Base-by-base conservation (phyloP, 1,140 invertebrate genomes). In the Lordiphosa collinella region DNA sequence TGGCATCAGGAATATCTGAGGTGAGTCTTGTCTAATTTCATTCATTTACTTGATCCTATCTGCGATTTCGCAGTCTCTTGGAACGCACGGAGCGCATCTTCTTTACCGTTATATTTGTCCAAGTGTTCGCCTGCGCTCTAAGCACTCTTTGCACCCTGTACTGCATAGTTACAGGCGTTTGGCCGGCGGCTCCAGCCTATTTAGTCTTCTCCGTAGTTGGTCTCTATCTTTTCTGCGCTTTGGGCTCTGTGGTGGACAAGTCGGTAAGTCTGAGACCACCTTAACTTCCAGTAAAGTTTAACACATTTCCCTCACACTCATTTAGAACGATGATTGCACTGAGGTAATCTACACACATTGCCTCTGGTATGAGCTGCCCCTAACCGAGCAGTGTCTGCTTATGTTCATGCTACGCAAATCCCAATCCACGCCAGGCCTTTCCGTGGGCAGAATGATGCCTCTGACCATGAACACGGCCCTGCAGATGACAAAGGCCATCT, bases 381-480 rank as follows among this genome's bases (percentile, higher is more conserved):
- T 49, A 2, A 5, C 22, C 11, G 44, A 65, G 14, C 41, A 59
- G 37, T 18, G 22, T 22, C 11, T 16, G 5, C 9, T 59, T 3
- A 9, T 59, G 10, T 46, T 59, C 7, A 54, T 65, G 55, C 49
- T 65, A 10, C 18, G 35, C 18, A 54, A 48, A 32, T 34, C 55
- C 2, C 56, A 65, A n/a, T 7, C 16, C 1, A 61, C 31, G 7
- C 7, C 12, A 9, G 31, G 14, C 34, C 38, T 59, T 3, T 50
- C 31, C 8, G 50, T 64, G 18, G 58, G 40, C 32, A 55, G 48
- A 18, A 55, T 52, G 8, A 51, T 60, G 46, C 67, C 36, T 2
- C 36, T 71, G 1, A 55, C 65, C 3, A 85, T 85, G 79, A 56
- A 47, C 3, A 80, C 74, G 0, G 79, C 70, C n/a, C 56, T 85